A percentile compares a stretch with the other conserved stretches of the same genome.
Conservation (phyloP, 2,113 vertebrate species). For the Blennius ocellaris region DNA sequence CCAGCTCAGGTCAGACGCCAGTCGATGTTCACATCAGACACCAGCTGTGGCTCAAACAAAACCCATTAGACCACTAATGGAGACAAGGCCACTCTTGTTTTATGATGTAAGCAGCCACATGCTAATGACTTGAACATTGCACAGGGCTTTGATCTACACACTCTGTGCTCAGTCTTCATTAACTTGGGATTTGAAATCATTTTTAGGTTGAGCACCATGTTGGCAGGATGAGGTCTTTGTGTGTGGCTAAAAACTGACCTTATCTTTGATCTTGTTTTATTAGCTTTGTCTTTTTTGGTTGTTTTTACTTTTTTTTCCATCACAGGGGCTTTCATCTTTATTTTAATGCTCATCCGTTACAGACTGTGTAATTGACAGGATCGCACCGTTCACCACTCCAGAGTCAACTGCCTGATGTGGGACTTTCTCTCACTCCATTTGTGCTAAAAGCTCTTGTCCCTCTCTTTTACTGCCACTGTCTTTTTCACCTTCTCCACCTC, state of each 20-base stretch:
- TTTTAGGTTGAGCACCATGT: conserved; percentile 26
- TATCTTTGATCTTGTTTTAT: conserved; percentile 45
- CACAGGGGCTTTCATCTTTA: conserved; percentile 15
- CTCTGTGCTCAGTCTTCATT: conserved; percentile 51
- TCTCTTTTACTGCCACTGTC: conserved; percentile 23
- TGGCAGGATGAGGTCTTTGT: background rate
- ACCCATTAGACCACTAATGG: conserved; percentile 68
- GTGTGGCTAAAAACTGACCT: conserved; percentile 13
- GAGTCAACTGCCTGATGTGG: conserved; percentile 1
- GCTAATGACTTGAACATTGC: conserved; percentile 59
- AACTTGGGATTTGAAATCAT: conserved; percentile 39
- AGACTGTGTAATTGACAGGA: conserved; percentile 18
- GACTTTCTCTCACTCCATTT: conserved; percentile 36
- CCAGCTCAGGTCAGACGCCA: conserved; percentile 34
- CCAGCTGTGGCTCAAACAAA: conserved; percentile 69
- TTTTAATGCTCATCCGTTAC: conserved; percentile 3
- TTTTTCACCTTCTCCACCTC: conserved; percentile 19
- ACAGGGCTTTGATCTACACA: conserved; percentile 62
- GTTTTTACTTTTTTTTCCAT: conserved; percentile 10
- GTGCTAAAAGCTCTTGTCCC: conserved; percentile 22
- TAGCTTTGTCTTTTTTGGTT: conserved; percentile 5
- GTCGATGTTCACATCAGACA: conserved; percentile 55
- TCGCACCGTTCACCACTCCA: conserved; percentile 4
- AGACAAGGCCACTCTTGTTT: conserved; percentile 49
- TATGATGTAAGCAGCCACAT: conserved; percentile 54